Percentiles rank a stretch among this genome's conserved stretches.
Conservation (phyloP, 2,113 vertebrate species). For the Lota lota region DNA sequence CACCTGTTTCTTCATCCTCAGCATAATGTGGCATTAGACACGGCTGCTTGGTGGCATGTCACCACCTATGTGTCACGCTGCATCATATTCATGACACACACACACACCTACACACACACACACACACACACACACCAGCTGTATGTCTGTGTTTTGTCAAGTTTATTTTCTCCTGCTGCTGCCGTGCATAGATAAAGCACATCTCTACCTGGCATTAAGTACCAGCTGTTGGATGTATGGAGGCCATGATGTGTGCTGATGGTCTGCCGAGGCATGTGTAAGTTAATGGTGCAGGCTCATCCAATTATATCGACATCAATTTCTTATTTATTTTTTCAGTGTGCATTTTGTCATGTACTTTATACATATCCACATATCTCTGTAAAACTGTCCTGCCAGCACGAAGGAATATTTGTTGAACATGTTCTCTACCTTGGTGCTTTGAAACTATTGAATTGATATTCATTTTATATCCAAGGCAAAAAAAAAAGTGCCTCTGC, state of each 20-base stretch:
- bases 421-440: conserved; percentile 3
- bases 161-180: conserved; percentile 39
- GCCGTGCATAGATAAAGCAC: conserved; percentile 52
- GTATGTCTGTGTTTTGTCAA: conserved; percentile 40
- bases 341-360: conserved; percentile 3
- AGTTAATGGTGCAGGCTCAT: conserved; percentile 29
- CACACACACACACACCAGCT: conserved; percentile 22
- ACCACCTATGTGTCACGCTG: conserved; percentile 14
- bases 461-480: conserved; percentile 12
- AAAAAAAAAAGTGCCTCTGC: not conserved
- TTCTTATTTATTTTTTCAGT: not conserved
- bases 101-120: conserved; percentile 11
- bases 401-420: not conserved
- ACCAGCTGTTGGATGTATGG: conserved; percentile 55
- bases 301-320: conserved; percentile 22
- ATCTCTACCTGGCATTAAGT: conserved; percentile 33
- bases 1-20: conserved; percentile 28
- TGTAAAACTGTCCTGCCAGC: no score
- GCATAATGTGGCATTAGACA: conserved; percentile 24
- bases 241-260: conserved; percentile 50
- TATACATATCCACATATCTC: not conserved
- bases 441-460: conserved; percentile 3
- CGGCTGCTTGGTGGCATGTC: conserved; percentile 31
- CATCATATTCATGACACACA: not conserved
- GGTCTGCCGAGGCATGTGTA: conserved; percentile 53